A percentile compares a stretch with the other conserved stretches of the same genome.
phyloP scores from a whole-genome alignment of 2,113 vertebrate genomes.

The Microtus richardsoni region DNA sequence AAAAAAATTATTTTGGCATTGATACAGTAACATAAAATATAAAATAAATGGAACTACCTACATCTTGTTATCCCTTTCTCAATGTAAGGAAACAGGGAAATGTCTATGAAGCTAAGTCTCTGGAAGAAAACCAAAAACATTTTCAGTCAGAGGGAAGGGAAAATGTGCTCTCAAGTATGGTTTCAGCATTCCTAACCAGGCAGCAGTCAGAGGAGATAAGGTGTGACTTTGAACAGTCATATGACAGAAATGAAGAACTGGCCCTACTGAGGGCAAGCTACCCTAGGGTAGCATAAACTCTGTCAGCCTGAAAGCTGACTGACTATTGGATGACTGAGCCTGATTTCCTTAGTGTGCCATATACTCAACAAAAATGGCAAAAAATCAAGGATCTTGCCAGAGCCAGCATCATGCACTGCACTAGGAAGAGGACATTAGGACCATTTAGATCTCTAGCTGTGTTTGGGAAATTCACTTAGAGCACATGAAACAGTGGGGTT shows the following conservation, averaged over 20 bases:
- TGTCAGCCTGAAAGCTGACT: not conserved
- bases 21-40: not conserved
- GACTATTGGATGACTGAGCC: not conserved
- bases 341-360: not conserved
- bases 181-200: not conserved
- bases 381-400: slow-evolving; percentile 18
- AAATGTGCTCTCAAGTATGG: not conserved
- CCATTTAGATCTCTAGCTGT: slow-evolving; percentile 26
- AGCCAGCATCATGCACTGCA: not conserved
- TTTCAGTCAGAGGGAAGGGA: slow-evolving; percentile 9
- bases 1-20: not conserved
- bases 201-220: not conserved
- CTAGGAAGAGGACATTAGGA: not conserved
- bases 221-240: not conserved
- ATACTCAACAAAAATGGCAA: not conserved
- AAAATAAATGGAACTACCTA: not conserved
- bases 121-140: not conserved
- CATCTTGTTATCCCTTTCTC: not conserved
- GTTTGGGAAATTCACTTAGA: slow-evolving; percentile 14
- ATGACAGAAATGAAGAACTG: not conserved
- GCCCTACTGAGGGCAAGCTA: not conserved
- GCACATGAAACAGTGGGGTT: not conserved
- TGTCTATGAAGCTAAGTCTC: not conserved
- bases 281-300: not conserved
- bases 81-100: not conserved